Evolutionary conservation across 2,797 vertebrate genomes (phyloP).

Genomic region (Eulemur mongoz): DNA sequence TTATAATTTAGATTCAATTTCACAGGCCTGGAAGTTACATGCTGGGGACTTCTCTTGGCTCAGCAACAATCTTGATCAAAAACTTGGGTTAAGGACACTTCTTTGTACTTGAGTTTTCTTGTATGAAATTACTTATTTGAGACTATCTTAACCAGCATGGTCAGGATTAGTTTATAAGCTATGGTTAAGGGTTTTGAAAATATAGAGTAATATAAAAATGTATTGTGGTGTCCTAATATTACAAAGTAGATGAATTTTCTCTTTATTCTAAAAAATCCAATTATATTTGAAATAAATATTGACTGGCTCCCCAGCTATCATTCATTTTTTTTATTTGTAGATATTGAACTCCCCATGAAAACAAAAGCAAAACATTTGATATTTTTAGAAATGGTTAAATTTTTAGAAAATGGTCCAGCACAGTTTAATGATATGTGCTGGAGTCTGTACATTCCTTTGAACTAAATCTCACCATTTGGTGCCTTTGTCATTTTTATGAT

Average conservation of each 20-base stretch:
- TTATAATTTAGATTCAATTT: slow-evolving; percentile 67
- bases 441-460: slow-evolving; percentile 1
- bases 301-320: not conserved
- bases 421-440: not conserved
- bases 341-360: not conserved
- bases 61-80: slow-evolving; percentile 63
- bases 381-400: not conserved
- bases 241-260: not conserved
- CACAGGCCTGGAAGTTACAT: slow-evolving; percentile 15
- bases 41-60: slow-evolving; percentile 37
- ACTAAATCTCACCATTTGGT: not conserved
- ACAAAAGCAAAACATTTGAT: not conserved
- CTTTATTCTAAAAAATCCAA: not conserved
- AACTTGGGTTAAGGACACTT: slow-evolving; percentile 3
- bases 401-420: not conserved
- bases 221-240: not conserved
- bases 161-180: slow-evolving; percentile 38
- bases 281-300: slow-evolving; percentile 60
- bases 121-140: slow-evolving; percentile 33
- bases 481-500: not conserved
- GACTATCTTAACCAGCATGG: slow-evolving; percentile 25
- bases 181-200: slow-evolving; percentile 38
- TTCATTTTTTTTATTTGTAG: slow-evolving; percentile 13
- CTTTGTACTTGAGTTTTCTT: slow-evolving; percentile 48
- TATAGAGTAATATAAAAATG: slow-evolving; percentile 32